These are phyloP conservation scores for Gallinago undulata DNA, from an alignment of 2,113 vertebrate species.

Conservation along the genomic window DNA sequence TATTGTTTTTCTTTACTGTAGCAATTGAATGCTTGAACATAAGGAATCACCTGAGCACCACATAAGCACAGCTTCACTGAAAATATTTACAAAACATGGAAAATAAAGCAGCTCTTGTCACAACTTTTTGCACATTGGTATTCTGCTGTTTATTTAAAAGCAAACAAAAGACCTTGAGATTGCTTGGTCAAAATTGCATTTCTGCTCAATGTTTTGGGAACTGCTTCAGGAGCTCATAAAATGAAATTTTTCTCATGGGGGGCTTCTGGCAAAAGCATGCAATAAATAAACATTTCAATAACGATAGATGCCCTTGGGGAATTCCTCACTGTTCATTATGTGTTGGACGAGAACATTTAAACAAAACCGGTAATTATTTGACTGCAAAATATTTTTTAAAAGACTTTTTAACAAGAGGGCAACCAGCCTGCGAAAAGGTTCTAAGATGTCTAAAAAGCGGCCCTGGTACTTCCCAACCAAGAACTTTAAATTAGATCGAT, in stretches of 20 bases:
- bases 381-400: not conserved
- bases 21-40: not conserved
- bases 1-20: not conserved
- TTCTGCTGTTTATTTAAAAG: conserved; percentile 22
- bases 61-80: not conserved
- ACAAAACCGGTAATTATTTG: conserved; percentile 16
- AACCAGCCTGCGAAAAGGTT: not conserved
- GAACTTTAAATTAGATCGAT: not conserved
- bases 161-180: conserved; percentile 31
- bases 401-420: not conserved
- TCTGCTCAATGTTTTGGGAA: conserved; percentile 32
- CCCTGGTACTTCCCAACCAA: not conserved
- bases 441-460: not conserved
- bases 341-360: not conserved
- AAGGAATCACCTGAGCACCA: not conserved
- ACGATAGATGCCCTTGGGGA: conserved; percentile 31
- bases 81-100: not conserved
- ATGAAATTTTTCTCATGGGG: conserved; percentile 32
- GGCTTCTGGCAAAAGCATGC: conserved; percentile 41
- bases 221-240: conserved; percentile 58
- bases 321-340: not conserved
- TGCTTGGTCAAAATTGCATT: conserved; percentile 52
- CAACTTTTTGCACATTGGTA: not conserved
- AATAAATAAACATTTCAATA: conserved; percentile 67
- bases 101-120: not conserved